These are phyloP conservation scores for Sarcophaga variegata DNA, from an alignment of 2,888 invertebrate genomes.

Conservation along the genomic window DNA sequence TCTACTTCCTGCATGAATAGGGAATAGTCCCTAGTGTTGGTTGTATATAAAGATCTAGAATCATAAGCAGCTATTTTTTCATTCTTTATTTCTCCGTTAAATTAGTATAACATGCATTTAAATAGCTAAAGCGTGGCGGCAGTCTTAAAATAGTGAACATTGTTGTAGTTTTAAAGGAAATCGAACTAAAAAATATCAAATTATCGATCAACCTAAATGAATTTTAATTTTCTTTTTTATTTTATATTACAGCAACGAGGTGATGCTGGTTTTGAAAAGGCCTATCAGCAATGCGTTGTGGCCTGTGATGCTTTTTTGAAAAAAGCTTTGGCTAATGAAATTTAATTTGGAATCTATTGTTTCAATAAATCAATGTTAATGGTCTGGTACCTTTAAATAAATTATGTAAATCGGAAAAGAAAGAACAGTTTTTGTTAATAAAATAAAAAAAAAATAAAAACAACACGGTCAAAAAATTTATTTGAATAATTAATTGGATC, in stretches of 20 bases:
- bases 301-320: conserved; percentile 87
- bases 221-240: conserved; percentile 66
- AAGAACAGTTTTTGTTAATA: neutral
- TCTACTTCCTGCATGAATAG: too few relatives aligned
- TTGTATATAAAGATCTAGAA: too few relatives aligned
- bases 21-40: too few relatives aligned
- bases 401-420: neutral
- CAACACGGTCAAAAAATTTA: neutral
- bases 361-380: neutral
- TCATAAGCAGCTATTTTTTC: too few relatives aligned
- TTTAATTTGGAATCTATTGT: conserved; percentile 59
- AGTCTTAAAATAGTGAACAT: too few relatives aligned
- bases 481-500: neutral
- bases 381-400: conserved; percentile 10
- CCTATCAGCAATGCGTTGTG: conserved; percentile 88
- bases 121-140: too few relatives aligned
- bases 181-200: neutral
- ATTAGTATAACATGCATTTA: too few relatives aligned
- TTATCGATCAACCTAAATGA: neutral
- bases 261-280: conserved; percentile 88
- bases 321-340: conserved; percentile 73
- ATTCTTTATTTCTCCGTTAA: too few relatives aligned
- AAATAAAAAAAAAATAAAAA: neutral
- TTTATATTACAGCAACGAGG: conserved; percentile 84
- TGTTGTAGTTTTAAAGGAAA: too few relatives aligned